These are phyloP conservation scores for Andricus grossulariae DNA, from an alignment of 1,140 invertebrate species.

Conservation along the genomic window DNA sequence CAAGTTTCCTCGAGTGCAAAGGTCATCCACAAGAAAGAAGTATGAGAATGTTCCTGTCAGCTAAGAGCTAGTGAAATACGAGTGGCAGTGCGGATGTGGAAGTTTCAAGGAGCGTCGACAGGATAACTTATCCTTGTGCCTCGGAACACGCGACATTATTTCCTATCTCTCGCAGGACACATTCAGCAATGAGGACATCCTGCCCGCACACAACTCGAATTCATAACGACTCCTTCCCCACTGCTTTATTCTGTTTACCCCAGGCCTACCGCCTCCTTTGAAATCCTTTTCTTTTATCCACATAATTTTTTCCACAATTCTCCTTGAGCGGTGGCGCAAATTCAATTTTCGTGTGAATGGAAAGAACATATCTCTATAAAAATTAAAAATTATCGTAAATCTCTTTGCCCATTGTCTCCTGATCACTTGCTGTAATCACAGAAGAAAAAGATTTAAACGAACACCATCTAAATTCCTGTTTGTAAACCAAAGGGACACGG, in stretches of 20 bases:
- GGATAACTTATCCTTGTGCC: conserved; percentile 63
- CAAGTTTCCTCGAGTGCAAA: conserved; percentile 39
- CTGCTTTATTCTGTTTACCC: conserved; percentile 41
- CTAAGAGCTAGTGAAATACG: conserved; percentile 36
- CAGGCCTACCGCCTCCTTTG: conserved; percentile 3
- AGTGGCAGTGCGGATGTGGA: conserved; percentile 42
- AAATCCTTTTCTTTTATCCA: conserved; percentile 32
- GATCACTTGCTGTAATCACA: conserved; percentile 47
- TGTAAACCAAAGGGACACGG: conserved; percentile 50
- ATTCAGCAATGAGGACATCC: conserved; percentile 68
- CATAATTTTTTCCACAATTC: conserved; percentile 43
- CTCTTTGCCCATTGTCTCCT: conserved; percentile 39
- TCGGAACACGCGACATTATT: conserved; percentile 59
- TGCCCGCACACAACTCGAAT: conserved; percentile 57
- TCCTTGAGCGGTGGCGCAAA: conserved; percentile 43
- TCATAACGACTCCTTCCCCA: conserved; percentile 62
- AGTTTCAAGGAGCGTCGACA: conserved; percentile 60
- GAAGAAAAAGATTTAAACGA: conserved; percentile 43
- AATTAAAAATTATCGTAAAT: conserved; percentile 39
- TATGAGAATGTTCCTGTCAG: conserved; percentile 42
- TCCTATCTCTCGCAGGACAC: conserved; percentile 68
- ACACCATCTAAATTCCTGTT: conserved; percentile 48
- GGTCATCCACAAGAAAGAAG: conserved; percentile 53
- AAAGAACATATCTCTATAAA: conserved; percentile 21
- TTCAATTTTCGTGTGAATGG: not conserved